These are phyloP conservation scores for Caracal caracal DNA, from an alignment of 2,113 vertebrate species.

Conservation along the genomic window DNA sequence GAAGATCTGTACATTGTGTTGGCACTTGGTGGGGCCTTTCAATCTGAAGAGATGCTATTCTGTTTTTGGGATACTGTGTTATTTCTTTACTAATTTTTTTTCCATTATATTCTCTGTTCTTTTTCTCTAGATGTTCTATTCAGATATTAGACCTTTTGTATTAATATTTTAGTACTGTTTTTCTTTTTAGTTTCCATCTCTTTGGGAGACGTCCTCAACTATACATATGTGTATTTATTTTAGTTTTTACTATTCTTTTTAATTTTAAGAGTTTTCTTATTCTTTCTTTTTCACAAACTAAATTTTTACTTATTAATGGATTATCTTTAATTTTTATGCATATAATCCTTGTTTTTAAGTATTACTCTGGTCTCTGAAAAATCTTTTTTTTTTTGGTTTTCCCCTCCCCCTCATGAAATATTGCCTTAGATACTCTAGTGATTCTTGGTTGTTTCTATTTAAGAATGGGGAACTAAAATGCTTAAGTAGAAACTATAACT, in stretches of 20 bases:
- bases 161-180: constrained; percentile 21
- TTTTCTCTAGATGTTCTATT: background rate
- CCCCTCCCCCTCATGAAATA: background rate
- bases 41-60: background rate
- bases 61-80: background rate
- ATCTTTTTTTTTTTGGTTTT: background rate
- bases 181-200: background rate
- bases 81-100: background rate
- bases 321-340: background rate
- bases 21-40: background rate
- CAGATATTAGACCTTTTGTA: background rate
- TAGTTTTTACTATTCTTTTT: background rate
- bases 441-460: background rate
- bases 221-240: background rate
- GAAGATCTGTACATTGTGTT: background rate
- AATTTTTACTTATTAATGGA: background rate
- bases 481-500: background rate
- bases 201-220: background rate
- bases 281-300: background rate
- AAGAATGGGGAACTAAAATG: constrained; percentile 11
- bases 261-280: background rate
- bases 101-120: background rate
- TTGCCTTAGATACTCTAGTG: background rate
- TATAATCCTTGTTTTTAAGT: background rate
- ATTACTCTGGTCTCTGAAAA: background rate